Percentiles rank a stretch among this genome's conserved stretches.
phyloP scores from a whole-genome alignment of 1,140 invertebrate genomes.

The Dysdera silvatica region DNA sequence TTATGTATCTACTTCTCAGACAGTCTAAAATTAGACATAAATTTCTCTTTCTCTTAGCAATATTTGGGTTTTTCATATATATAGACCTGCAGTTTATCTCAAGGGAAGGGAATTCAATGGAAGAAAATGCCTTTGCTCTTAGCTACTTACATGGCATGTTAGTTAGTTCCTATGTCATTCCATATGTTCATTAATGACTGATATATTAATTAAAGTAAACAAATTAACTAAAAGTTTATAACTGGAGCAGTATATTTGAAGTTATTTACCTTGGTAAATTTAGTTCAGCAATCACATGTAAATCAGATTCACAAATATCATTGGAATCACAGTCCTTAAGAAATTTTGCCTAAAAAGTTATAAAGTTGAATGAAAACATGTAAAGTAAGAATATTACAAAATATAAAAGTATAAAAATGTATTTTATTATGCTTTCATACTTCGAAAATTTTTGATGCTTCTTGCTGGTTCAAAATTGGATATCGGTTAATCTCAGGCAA shows the following conservation, averaged over 20 bases:
- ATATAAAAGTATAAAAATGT: background rate
- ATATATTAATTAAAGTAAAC: background rate
- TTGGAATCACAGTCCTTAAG: conserved; percentile 87
- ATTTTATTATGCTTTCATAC: conserved; percentile 25
- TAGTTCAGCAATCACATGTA: conserved; percentile 60
- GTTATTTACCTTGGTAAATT: conserved; percentile 30
- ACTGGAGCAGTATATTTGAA: background rate
- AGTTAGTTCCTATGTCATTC: too few species aligned
- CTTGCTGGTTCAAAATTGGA: conserved; percentile 80
- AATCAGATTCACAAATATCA: conserved; percentile 77
- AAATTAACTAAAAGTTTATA: background rate
- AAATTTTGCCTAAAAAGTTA: conserved; percentile 59
- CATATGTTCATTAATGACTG: too few species aligned
- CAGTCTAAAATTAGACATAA: too few species aligned
- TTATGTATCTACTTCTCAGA: too few species aligned
- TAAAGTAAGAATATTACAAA: too few species aligned
- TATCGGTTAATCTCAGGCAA: conserved; percentile 66
- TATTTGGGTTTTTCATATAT: too few species aligned
- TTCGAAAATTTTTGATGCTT: conserved; percentile 68
- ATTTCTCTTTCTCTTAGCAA: too few species aligned
- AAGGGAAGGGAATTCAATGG: too few species aligned
- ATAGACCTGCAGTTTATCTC: too few species aligned
- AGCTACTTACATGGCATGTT: too few species aligned
- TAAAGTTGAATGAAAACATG: conserved; percentile 11
- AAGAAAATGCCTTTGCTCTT: too few species aligned